These are phyloP conservation scores for Muntiacus muntjak DNA, from an alignment of 2,113 vertebrate genomes.

Conservation along the genomic window DNA sequence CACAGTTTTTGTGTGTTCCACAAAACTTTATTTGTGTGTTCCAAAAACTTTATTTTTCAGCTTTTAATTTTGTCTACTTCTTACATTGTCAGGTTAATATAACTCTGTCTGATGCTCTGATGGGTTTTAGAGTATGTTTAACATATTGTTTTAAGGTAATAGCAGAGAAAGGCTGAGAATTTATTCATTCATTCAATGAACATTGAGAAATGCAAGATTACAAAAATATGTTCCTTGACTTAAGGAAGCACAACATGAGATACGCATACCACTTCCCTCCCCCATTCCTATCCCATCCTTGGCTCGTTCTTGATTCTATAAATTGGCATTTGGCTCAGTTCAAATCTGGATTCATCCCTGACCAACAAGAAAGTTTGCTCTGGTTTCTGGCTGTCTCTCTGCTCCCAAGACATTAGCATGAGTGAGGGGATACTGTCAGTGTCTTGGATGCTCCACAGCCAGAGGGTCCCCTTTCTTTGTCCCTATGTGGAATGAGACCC, in stretches of 20 bases:
- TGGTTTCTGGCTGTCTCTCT: not conserved
- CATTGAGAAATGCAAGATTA: not conserved
- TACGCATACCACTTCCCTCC: not conserved
- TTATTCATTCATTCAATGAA: not conserved
- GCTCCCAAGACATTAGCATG: not conserved
- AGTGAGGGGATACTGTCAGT: not conserved
- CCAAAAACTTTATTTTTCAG: not conserved
- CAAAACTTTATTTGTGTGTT: too few species aligned
- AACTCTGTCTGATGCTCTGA: not conserved
- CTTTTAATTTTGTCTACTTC: slow-evolving; percentile 20
- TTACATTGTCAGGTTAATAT: not conserved
- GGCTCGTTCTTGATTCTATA: not conserved
- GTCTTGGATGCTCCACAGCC: not conserved
- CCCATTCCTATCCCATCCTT: not conserved
- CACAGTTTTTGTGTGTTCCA: not conserved
- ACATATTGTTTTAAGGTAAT: not conserved
- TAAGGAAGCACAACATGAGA: not conserved
- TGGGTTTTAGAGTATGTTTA: not conserved
- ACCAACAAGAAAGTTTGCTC: not conserved
- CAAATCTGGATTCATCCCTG: not conserved
- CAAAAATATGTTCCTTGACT: not conserved
- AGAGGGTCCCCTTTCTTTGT: not conserved
- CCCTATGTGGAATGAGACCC: not conserved
- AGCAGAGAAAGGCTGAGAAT: not conserved
- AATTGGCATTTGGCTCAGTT: not conserved